Base-by-base conservation (phyloP, 2,888 invertebrate species). In the Eupithecia abbreviata region DNA sequence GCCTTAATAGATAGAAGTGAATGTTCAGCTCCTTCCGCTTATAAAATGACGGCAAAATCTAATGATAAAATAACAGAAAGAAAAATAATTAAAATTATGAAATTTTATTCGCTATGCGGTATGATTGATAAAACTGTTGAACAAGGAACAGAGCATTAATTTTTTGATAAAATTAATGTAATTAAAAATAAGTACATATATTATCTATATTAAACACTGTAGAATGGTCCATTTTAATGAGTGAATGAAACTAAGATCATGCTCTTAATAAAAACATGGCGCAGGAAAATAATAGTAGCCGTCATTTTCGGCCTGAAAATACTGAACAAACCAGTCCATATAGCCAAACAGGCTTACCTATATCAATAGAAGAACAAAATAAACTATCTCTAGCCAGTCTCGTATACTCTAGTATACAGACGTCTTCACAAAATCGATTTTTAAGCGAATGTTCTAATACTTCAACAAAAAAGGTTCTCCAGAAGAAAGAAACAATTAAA, bases 401-500 rank as follows among this genome's bases (percentile, higher is more conserved):
- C 30, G 3, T 30, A 30, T 30, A 4, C 62, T 18, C 10, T 30
- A 30, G 30, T 30, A 30, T 30, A 3, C 18, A 18, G 18, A 18
- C 15, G 18, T 18, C 18, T 10, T 18, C 58, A 62, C 62, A 30
- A 62, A 62, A 4, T 62, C 10, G 1, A 62, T 30, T 2, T 12
- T 10, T 4, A 30, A 30, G 30, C 30, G 30, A 30, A 30, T 30
- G 12, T 62, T 62, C 30, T 62, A 1, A 86, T 84, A 77, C 69
- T 78, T 10, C 77, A 84, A 74, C 72, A 87, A 3, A 73, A 79
- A 30, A 77, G 85, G 62, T 62, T 30, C 12, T 30, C 4, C 18
- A 18, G 62, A 62, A n/a, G 10, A 58, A 62, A 30, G 68, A 76
- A 45, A 82, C 87, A 71, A 65, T 86, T n/a, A 77, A 82, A 15